These are phyloP conservation scores for Ictalurus punctatus DNA, from an alignment of 2,113 vertebrate species.

Conservation along the genomic window DNA sequence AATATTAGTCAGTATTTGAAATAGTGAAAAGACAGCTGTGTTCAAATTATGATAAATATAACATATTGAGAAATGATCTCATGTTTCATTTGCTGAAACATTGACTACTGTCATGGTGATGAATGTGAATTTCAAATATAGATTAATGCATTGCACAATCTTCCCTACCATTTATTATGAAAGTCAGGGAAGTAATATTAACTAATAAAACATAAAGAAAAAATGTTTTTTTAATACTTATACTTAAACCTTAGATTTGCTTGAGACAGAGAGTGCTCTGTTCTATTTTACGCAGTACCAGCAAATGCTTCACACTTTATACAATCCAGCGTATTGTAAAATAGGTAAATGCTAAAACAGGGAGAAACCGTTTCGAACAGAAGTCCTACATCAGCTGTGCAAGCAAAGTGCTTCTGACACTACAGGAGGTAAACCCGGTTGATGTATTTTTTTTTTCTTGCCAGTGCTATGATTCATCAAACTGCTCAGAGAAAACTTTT, in stretches of 20 bases:
- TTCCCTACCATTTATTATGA: background rate
- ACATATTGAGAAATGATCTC: background rate
- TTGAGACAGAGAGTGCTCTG: background rate
- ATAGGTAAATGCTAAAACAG: background rate
- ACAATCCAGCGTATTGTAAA: background rate
- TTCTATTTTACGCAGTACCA: background rate
- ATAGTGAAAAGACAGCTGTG: background rate
- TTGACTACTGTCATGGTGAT: background rate
- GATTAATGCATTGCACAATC: conserved; percentile 1
- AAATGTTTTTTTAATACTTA: background rate
- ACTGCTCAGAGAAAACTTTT: conserved; percentile 2
- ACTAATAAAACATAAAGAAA: background rate
- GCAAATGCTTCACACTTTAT: background rate
- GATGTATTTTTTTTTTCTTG: background rate
- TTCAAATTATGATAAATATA: background rate
- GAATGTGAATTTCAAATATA: background rate
- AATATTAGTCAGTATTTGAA: conserved; percentile 3
- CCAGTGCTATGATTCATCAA: conserved; percentile 5
- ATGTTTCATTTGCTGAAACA: background rate
- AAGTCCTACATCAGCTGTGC: background rate
- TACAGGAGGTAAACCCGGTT: background rate
- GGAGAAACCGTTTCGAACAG: background rate
- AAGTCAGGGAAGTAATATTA: background rate
- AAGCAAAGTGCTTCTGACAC: background rate
- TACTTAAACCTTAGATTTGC: background rate